Percentiles rank a stretch among this genome's conserved stretches.
phyloP scores from a whole-genome alignment of 2,113 vertebrate species.

The Colistium nudipinnis region DNA sequence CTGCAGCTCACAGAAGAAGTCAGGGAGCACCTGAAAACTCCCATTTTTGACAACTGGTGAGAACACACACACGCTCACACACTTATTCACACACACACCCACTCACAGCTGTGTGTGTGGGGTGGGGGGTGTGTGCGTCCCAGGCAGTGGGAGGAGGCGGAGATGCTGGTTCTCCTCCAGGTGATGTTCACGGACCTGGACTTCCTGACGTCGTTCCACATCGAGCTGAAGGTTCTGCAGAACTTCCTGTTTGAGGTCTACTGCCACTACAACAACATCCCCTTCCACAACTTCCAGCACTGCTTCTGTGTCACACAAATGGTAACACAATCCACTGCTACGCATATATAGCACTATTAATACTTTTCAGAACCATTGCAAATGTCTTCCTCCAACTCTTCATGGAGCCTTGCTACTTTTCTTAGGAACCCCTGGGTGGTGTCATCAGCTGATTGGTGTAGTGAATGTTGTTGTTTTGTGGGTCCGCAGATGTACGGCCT shows the following conservation, averaged over 20 bases:
- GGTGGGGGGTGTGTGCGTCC: no score
- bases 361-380: no score
- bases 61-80: neutral
- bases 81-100: neutral
- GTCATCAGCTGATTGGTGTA: no score
- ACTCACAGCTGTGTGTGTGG: neutral
- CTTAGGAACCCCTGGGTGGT: no score
- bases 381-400: no score
- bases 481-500: slow-evolving; percentile 71
- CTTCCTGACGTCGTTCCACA: slow-evolving; percentile 70
- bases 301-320: slow-evolving; percentile 75
- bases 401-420: no score
- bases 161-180: slow-evolving; percentile 79
- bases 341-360: no score
- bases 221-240: slow-evolving; percentile 71
- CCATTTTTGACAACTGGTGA: slow-evolving; percentile 76
- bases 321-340: slow-evolving; percentile 37
- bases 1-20: slow-evolving; percentile 75
- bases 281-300: slow-evolving; percentile 79
- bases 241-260: slow-evolving; percentile 78
- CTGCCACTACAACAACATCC: slow-evolving; percentile 78
- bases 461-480: neutral
- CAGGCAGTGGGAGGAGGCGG: slow-evolving; percentile 80
- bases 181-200: slow-evolving; percentile 79
- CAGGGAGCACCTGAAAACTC: slow-evolving; percentile 72